Base-by-base conservation (phyloP, 2,113 vertebrate genomes). In the Sinocyclocheilus anophthalmus region DNA sequence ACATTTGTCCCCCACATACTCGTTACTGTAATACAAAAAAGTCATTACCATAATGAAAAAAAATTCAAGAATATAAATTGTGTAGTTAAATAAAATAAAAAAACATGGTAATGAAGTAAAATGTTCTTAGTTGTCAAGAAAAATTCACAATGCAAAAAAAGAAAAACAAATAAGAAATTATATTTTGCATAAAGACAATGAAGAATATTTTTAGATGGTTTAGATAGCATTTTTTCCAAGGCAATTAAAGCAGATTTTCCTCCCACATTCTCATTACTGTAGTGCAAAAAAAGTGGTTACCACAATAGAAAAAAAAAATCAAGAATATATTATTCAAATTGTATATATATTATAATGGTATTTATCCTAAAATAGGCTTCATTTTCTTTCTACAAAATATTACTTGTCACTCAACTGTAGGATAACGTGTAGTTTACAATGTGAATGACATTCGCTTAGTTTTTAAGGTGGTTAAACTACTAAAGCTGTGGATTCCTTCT, bases 351-450 rank as follows among this genome's bases (percentile, higher is more conserved):
- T 33, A 16, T 67, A 18, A 67, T 1, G 14, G 50, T 33, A 10
- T 42, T 42, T 8, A 42, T 7, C 42, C 8, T 42, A 42, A 45
- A 45, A 42, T 12, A 73, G 39, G 39, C 37, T 73, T 73, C 22
- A 13, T 45, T n/a, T 73, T 73, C 70, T 73, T n/a, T n/a, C n/a
- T 3, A n/a, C 39, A 73, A 2, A 73, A n/a, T 73, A 11, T 42
- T 42, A 42, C 42, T 73, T 45, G 39, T n/a, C 39, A 6, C 39
- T 24, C 12, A 50, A 50, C 48, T 50, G 6, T n/a, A 14, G n/a
- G 50, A 55, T 16, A 61, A 80, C n/a, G 22, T n/a, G 10, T 80
- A 67, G 79, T 50, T 81, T 67, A 81, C 61, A 81, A 67, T 81
- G 79, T 80, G 78, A 80, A 63, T 80, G n/a, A 16, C 37, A 76